Conservation (phyloP, 2,113 vertebrate species). For the Chaetodon auriga region DNA sequence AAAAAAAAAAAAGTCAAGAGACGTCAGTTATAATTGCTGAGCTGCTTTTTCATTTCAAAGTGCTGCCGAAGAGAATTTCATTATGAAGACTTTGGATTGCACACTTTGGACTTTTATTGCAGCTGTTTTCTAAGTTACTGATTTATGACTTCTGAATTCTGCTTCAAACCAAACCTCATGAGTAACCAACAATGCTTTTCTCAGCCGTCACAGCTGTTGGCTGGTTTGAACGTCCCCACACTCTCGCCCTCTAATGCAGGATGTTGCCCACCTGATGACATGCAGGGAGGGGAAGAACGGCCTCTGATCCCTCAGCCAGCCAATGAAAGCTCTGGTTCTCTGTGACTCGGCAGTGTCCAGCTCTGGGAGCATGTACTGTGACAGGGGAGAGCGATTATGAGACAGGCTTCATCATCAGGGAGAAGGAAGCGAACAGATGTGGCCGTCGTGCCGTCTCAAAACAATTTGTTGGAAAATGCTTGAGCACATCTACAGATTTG, state of each 20-base stretch:
- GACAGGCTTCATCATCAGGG: neutral
- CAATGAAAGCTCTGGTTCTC: constrained; percentile 89
- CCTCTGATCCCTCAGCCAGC: constrained; percentile 95
- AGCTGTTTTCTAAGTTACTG: too few relatives aligned
- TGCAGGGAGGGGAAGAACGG: constrained; percentile 93
- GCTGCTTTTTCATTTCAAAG: neutral
- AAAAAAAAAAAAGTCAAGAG: neutral
- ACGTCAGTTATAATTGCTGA: neutral
- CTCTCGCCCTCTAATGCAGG: neutral
- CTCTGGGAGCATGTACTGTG: constrained; percentile 92
- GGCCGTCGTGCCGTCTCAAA: neutral
- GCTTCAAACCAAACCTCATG: too few relatives aligned
- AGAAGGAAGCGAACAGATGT: neutral
- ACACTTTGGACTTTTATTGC: too few relatives aligned
- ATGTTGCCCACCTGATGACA: constrained; percentile 90
- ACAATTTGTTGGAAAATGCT: neutral
- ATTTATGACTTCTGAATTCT: too few relatives aligned
- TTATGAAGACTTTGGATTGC: neutral
- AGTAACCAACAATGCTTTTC: too few relatives aligned
- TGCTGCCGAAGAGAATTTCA: neutral
- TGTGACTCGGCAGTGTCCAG: constrained; percentile 94
- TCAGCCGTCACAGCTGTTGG: neutral
- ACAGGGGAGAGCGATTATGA: neutral
- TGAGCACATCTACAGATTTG: neutral
- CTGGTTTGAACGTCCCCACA: neutral